These are phyloP conservation scores for Alosa alosa DNA, from an alignment of 2,113 vertebrate genomes.

Conservation along the genomic window DNA sequence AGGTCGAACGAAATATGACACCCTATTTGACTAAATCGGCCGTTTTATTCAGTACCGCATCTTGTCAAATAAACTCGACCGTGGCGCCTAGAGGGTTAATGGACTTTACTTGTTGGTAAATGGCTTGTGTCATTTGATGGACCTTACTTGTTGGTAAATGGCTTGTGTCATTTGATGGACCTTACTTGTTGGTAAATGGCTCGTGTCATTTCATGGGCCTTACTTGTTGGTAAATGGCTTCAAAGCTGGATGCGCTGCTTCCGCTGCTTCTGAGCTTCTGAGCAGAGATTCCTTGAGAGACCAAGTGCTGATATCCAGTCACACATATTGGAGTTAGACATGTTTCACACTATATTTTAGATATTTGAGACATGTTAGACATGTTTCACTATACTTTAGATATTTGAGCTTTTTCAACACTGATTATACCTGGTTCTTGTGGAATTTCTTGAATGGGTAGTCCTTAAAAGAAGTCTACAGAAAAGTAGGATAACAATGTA, in stretches of 20 bases:
- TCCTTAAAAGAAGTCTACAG: not conserved
- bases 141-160: too few species aligned
- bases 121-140: too few species aligned
- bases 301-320: not conserved
- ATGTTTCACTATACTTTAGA: not conserved
- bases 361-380: not conserved
- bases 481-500: not conserved
- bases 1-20: too few species aligned
- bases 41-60: too few species aligned
- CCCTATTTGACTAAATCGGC: too few species aligned
- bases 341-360: not conserved
- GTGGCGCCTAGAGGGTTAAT: too few species aligned
- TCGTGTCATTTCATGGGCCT: not conserved
- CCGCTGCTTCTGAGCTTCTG: not conserved
- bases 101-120: too few species aligned
- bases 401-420: not conserved
- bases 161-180: not conserved
- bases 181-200: too few species aligned
- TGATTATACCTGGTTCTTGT: not conserved
- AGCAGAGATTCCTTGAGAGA: not conserved
- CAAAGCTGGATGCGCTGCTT: conserved; percentile 40
- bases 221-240: conserved; percentile 41
- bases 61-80: too few species aligned
- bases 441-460: conserved; percentile 9
- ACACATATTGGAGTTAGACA: not conserved